Evolutionary conservation across 2,888 invertebrate species (phyloP).

Genomic region (Rhopalosiphum nymphaeae): DNA sequence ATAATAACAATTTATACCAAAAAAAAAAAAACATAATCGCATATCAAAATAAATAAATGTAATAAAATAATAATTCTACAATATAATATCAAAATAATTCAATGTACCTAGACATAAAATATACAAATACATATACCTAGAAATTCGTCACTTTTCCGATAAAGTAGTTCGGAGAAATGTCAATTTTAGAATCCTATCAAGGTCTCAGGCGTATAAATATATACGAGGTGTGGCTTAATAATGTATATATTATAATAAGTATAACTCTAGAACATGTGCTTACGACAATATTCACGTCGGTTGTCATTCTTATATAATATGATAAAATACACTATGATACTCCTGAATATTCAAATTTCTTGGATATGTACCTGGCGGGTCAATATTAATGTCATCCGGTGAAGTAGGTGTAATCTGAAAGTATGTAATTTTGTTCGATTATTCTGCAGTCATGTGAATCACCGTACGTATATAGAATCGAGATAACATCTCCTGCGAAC

Average conservation of each 20-base stretch:
- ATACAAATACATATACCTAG: not conserved
- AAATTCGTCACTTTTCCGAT: not conserved
- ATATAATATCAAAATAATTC: not conserved
- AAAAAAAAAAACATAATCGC: not conserved
- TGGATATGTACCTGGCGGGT: not conserved
- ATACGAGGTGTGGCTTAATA: not conserved
- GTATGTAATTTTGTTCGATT: not conserved
- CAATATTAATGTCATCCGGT: not conserved
- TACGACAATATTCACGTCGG: not conserved
- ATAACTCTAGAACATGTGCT: not conserved
- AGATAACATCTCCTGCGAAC: too few species aligned
- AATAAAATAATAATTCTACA: not conserved
- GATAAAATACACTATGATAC: too few species aligned
- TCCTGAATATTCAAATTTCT: not conserved
- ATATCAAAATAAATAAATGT: not conserved
- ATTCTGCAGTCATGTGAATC: not conserved
- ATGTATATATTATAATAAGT: not conserved
- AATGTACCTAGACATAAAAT: not conserved
- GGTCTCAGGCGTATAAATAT: not conserved
- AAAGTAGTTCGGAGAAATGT: not conserved
- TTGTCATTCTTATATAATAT: too few species aligned
- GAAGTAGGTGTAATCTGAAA: not conserved
- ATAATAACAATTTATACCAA: not conserved
- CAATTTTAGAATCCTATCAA: not conserved
- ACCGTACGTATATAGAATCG: too few species aligned